Evolutionary conservation across 2,113 vertebrate genomes (phyloP), one percentile per base, ranked within the genome.

Genomic region (Haemorhous mexicanus): DNA sequence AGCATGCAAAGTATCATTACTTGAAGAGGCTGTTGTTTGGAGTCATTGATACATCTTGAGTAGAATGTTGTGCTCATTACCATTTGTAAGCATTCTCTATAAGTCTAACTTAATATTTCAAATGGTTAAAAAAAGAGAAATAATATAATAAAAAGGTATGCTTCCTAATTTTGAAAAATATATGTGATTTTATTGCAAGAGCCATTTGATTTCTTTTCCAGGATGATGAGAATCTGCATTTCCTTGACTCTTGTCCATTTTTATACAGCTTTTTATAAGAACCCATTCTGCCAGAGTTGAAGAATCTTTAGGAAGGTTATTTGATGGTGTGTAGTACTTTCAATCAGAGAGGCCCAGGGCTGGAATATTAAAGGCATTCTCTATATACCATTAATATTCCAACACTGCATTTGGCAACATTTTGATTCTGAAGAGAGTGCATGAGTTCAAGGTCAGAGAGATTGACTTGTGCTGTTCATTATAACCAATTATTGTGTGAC

Each of bases 381-480:
- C 94, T 89, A 80, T 90, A 73, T 96, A 97, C 95, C 90, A 98
- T 98, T 98, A 98, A 98, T 98, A 98, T 98, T 98, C 98, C 87
- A 94, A 21, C 91, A 59, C 95, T 91, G 97, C 96, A 68, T 58
- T 97, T 97, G 96, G 95, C 96, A 97, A 97, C 97, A 96, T 98
- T 98, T 97, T 98, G 98, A 98, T 98, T 98, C 98, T 97, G 94
- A 96, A 96, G 97, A 96, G 97, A 95, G 97, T 96, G 94, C 95
- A 91, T 5, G 96, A 98, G 98, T 98, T 98, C 98, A 99, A 99
- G 98, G 98, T 98, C 98, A 97, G 97, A 96, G 97, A 97, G 98
- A 97, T 98, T 98, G 97, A 98, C 98, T 97, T 90, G 96, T 97
- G 96, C 96, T 97, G 97, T 98, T 98, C 98, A 98, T 98, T 98